Conservation (phyloP, 2,888 invertebrate species). For the Agrotis ipsilon region DNA sequence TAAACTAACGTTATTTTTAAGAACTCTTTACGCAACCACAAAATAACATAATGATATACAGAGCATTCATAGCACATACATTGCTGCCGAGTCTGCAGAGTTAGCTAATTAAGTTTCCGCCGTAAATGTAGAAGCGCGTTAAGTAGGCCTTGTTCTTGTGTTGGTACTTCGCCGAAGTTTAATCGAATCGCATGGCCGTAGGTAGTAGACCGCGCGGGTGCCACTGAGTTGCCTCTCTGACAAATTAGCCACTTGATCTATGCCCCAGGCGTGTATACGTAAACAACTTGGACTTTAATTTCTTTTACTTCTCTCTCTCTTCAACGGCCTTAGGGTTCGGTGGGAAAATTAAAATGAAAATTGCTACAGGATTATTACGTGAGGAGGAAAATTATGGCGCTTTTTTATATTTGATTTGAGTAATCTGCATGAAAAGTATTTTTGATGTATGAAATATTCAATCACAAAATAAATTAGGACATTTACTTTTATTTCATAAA, state of each 20-base stretch:
- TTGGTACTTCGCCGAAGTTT: constrained; percentile 86
- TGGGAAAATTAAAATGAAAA: constrained; percentile 44
- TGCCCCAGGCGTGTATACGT: constrained; percentile 79
- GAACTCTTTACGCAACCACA: neutral
- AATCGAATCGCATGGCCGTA: constrained; percentile 88
- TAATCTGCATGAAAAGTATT: constrained; percentile 14
- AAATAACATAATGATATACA: constrained; percentile 49
- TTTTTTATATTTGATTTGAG: constrained; percentile 8
- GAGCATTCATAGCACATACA: constrained; percentile 63
- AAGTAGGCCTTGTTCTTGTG: constrained; percentile 84
- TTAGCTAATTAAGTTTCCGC: constrained; percentile 87
- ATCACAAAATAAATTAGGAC: neutral
- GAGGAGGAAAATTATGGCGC: constrained; percentile 24
- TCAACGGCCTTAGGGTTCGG: constrained; percentile 61
- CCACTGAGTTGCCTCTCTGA: constrained; percentile 82
- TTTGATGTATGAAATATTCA: constrained; percentile 2
- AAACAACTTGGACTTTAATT: constrained; percentile 80
- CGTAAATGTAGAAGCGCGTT: constrained; percentile 83
- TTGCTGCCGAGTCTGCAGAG: constrained; percentile 72
- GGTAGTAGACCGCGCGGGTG: constrained; percentile 72
- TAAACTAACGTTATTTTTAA: too few relatives aligned
- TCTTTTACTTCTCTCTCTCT: constrained; percentile 70
- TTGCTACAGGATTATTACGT: constrained; percentile 21
- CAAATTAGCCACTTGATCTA: constrained; percentile 89
- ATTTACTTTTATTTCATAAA: neutral